A percentile compares a stretch with the other conserved stretches of the same genome.
phyloP scores from a whole-genome alignment of 2,113 vertebrate species.

The Arvicanthis niloticus region DNA sequence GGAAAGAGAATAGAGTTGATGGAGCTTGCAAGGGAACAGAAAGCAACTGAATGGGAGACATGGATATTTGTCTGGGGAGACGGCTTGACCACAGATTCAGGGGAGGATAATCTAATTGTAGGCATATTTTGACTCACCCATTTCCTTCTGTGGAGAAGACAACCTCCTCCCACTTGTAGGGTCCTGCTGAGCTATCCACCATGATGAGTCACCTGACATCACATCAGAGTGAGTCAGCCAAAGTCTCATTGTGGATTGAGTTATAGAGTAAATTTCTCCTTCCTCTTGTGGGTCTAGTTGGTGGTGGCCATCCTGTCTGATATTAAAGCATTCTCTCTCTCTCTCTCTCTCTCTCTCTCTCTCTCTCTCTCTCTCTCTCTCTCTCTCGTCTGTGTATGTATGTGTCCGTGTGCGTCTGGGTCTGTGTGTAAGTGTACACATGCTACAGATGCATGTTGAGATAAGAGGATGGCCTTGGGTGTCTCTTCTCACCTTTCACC shows the following conservation, averaged over 20 bases:
- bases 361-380: neutral
- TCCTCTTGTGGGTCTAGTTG: neutral
- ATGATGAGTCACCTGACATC: neutral
- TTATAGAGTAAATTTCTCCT: neutral
- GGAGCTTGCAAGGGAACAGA: neutral
- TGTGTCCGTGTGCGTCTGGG: neutral
- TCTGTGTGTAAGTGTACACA: neutral
- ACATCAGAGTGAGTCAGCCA: neutral
- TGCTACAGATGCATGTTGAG: no score
- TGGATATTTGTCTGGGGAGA: neutral
- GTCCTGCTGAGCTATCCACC: neutral
- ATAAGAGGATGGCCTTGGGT: no score
- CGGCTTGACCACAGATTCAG: neutral
- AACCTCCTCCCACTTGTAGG: neutral
- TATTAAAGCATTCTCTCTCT: neutral
- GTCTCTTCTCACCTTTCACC: neutral
- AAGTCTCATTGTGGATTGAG: neutral
- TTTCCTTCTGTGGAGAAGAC: neutral
- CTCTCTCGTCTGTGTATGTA: neutral
- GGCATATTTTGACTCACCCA: neutral
- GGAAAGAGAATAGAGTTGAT: neutral
- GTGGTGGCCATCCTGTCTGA: neutral
- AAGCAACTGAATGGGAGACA: neutral
- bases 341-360: neutral
- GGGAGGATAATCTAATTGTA: neutral